These are phyloP conservation scores for Actinemys pallida DNA, from an alignment of 2,113 vertebrate species.

Conservation along the genomic window DNA sequence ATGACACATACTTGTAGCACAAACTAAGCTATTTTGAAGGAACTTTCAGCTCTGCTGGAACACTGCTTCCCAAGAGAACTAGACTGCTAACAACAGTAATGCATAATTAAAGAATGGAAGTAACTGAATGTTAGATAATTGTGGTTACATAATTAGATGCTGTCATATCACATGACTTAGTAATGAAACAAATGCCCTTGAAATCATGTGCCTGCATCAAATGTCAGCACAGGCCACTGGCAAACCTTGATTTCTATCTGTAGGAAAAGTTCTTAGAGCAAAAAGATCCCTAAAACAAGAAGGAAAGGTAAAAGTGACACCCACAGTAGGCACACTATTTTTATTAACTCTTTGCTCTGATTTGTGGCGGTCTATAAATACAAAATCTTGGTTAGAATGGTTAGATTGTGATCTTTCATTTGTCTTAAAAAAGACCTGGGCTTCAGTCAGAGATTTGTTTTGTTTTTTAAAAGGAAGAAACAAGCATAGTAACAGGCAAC, in stretches of 20 bases:
- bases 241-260: neutral
- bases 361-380: neutral
- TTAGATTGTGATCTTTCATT: neutral
- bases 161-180: neutral
- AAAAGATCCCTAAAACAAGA: neutral
- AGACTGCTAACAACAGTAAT: neutral
- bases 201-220: neutral
- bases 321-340: fast-evolving
- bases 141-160: neutral
- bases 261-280: neutral
- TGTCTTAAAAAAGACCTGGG: neutral
- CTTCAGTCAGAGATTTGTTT: neutral
- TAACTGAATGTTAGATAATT: neutral
- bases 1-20: neutral
- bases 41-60: constrained; percentile 5
- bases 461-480: neutral
- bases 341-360: neutral
- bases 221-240: neutral
- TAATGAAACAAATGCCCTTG: neutral
- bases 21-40: neutral
- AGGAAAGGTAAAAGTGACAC: neutral
- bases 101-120: neutral
- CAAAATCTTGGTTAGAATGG: constrained; percentile 3
- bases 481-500: constrained; percentile 19
- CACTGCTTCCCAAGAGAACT: neutral